Base-by-base conservation (phyloP, 2,888 invertebrate species). In the Xanthia icteritia region DNA sequence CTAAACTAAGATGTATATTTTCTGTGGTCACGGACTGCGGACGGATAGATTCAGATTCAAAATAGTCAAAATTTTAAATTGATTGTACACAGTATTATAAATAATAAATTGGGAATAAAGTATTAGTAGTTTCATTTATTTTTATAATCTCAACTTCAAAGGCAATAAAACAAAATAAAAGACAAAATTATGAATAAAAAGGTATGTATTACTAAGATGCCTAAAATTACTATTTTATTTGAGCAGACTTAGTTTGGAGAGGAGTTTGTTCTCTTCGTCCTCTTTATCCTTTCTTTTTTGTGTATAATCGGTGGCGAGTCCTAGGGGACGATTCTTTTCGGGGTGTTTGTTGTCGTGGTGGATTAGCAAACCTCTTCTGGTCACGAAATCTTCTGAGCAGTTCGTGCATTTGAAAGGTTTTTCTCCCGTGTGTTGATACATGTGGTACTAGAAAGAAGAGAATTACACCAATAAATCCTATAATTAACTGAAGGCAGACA, bases 371-470 rank as follows among this genome's bases (percentile, higher is more conserved):
- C 95, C 95, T 88, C 91, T 92, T 84, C 93, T 91, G 1, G 95
- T 95, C 6, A 96, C 93, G 86, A 94, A 96, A 75, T 92, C 93
- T 65, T 93, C 94, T 36, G 91, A 61, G 78, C 96, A 96, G 92
- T 98, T 98, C 60, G 98, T 98, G 94, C 99, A 99, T 93, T 98
- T 98, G 93, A 98, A 99, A 48, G 99, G 99, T 93, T 99, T 99
- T 92, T 99, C 98, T 68, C 99, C 99, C 0, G 99, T 99, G 91
- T 99, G 99, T 87, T 95, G 94, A 84, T 92, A 96, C 94, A 95
- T 95, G 86, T 96, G 96, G 84, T 94, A 96, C 96, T 96, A 92
- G 78, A 94, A 94, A 73, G 36, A 75, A 88, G 70, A 80, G 54
- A 17, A 27, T 15, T 17, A 5, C 31, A 42, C 5, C 17, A 9